phyloP scores from a whole-genome alignment of 2,797 vertebrate genomes.

The Sebastiscus albofasciatus region DNA sequence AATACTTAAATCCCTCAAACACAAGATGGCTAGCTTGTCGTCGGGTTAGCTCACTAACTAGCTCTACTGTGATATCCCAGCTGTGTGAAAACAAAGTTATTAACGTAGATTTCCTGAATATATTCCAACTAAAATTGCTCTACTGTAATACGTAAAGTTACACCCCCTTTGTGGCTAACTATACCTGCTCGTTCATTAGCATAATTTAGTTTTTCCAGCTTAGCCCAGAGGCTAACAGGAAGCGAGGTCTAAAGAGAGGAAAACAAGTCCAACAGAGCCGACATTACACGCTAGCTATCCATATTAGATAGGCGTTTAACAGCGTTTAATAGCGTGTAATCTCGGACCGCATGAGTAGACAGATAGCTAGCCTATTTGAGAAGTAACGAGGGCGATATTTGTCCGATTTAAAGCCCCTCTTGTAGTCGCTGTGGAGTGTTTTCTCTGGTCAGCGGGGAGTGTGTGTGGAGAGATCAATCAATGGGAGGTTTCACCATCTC shows the following conservation, averaged over 20 bases:
- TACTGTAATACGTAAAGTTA: conserved; percentile 14
- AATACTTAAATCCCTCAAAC: conserved; percentile 55
- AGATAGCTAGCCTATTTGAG: conserved; percentile 33
- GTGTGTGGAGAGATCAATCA: conserved; percentile 82
- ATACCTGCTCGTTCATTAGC: conserved; percentile 58
- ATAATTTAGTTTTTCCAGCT: conserved; percentile 64
- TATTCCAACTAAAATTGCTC: conserved; percentile 12
- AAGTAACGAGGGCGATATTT: conserved; percentile 42
- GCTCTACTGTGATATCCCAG: conserved; percentile 8
- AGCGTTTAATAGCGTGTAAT: neutral
- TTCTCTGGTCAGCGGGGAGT: conserved; percentile 80
- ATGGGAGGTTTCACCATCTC: conserved; percentile 76
- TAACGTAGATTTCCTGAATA: conserved; percentile 8
- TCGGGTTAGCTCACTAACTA: conserved; percentile 61
- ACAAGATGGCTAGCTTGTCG: conserved; percentile 72
- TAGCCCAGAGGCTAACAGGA: conserved; percentile 78
- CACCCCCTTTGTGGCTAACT: conserved; percentile 47
- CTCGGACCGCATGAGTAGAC: neutral
- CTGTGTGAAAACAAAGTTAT: conserved; percentile 48
- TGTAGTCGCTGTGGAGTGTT: conserved; percentile 70
- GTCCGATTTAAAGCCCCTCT: conserved; percentile 76
- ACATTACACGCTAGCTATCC: conserved; percentile 70
- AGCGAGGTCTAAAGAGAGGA: conserved; percentile 66
- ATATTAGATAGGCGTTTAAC: neutral
- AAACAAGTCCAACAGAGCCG: conserved; percentile 77